Conservation (phyloP, 1,140 invertebrate genomes). For the Cotesia chilonis region DNA sequence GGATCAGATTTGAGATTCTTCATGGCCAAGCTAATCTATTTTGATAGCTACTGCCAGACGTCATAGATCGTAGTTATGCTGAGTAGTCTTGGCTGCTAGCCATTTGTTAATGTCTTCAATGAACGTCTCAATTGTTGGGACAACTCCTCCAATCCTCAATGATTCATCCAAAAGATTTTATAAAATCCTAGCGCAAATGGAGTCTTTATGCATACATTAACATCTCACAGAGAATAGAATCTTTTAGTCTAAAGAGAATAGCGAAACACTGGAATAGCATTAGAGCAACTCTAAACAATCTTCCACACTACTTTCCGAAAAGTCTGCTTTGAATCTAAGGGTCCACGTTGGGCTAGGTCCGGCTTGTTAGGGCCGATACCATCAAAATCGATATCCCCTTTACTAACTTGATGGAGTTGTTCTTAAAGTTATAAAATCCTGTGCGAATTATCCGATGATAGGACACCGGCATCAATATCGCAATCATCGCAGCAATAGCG, state of each 20-base stretch:
- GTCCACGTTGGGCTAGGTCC: not conserved
- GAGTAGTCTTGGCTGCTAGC: not conserved
- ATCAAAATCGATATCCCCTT: constrained; percentile 19
- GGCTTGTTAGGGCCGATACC: constrained; percentile 6
- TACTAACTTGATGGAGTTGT: not conserved
- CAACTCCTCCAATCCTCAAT: too few species aligned
- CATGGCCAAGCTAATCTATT: constrained; percentile 13
- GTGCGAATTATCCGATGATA: too few species aligned
- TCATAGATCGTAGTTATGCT: not conserved
- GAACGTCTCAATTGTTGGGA: not conserved
- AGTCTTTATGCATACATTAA: not conserved
- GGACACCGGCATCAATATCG: too few species aligned
- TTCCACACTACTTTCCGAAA: too few species aligned
- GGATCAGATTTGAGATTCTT: not conserved
- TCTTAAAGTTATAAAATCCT: too few species aligned
- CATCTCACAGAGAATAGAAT: too few species aligned
- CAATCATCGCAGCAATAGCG: too few species aligned
- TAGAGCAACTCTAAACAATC: too few species aligned
- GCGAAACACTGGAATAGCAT: too few species aligned
- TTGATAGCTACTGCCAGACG: constrained; percentile 9
- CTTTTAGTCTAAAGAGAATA: too few species aligned
- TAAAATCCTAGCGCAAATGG: not conserved
- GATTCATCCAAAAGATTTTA: not conserved
- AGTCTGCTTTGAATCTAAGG: not conserved
- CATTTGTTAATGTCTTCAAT: constrained; percentile 4